Conservation (phyloP, 2,797 vertebrate species). For the Falco berigora region DNA sequence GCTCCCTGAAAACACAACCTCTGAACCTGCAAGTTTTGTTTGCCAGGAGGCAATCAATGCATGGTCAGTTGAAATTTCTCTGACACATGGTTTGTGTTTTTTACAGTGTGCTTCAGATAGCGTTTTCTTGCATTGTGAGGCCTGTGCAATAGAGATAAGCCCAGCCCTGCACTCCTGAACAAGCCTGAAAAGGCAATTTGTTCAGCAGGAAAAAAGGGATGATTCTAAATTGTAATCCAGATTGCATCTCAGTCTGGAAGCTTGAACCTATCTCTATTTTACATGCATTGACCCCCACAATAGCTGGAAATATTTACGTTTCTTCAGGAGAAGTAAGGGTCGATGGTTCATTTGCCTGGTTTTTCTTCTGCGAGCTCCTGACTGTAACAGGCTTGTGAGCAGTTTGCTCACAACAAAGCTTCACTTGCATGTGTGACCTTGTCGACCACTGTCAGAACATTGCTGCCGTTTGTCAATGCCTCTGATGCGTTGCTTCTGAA, state of each 20-base stretch:
- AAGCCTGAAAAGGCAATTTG: background rate
- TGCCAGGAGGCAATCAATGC: background rate
- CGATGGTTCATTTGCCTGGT: background rate
- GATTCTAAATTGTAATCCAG: background rate
- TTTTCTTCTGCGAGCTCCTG: background rate
- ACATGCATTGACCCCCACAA: background rate
- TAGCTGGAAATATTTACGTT: background rate
- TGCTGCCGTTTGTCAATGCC: background rate
- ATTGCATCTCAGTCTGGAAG: background rate
- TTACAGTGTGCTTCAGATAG: background rate
- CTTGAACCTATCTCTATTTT: background rate
- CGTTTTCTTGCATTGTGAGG: background rate
- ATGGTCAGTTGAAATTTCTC: background rate
- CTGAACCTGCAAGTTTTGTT: background rate
- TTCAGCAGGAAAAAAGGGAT: background rate
- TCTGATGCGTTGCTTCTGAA: background rate
- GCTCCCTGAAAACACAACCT: background rate
- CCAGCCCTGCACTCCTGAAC: background rate
- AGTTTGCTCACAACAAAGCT: background rate
- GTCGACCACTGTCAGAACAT: fast-evolving
- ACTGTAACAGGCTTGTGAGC: background rate
- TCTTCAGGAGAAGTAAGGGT: background rate
- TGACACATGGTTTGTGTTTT: background rate
- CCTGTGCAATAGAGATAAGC: background rate
- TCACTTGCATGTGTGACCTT: background rate